Conservation (phyloP, 2,888 invertebrate species). For the Tetanocera ferruginea region DNA sequence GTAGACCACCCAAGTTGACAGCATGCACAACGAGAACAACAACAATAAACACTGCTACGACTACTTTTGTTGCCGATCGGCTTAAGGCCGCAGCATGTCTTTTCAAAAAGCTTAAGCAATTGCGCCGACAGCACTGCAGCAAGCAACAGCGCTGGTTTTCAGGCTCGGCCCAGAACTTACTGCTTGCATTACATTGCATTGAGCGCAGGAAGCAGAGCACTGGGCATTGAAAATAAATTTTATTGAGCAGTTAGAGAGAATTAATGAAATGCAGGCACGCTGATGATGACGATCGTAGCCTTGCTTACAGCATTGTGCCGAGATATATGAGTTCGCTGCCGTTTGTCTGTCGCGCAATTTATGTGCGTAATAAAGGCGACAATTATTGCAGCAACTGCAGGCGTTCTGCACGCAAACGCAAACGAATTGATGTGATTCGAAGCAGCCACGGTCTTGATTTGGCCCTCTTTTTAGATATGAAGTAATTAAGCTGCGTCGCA, state of each 20-base stretch:
- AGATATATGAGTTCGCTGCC: not conserved
- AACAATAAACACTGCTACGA: slow-evolving; percentile 3
- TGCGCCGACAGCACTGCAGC: slow-evolving; percentile 43
- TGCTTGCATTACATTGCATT: slow-evolving; percentile 25
- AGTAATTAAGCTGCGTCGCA: slow-evolving; percentile 29
- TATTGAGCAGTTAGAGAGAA: slow-evolving; percentile 62
- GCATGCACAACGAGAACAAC: slow-evolving; percentile 59
- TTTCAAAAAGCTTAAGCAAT: slow-evolving; percentile 56
- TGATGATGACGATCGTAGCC: not conserved
- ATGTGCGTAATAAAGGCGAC: slow-evolving; percentile 64
- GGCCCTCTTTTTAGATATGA: not conserved
- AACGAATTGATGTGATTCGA: not conserved
- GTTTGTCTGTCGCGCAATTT: slow-evolving; percentile 54
- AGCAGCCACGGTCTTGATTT: slow-evolving; percentile 10
- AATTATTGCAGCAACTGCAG: slow-evolving; percentile 48
- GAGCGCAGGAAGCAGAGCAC: not conserved
- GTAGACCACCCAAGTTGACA: slow-evolving; percentile 67
- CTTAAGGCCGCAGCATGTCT: slow-evolving; percentile 37
- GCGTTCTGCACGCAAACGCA: not conserved
- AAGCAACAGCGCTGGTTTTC: not conserved
- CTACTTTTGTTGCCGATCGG: not conserved
- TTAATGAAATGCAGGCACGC: slow-evolving; percentile 57
- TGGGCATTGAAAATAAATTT: slow-evolving; percentile 52
- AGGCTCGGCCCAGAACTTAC: slow-evolving; percentile 27
- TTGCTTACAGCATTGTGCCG: not conserved